phyloP scores from a whole-genome alignment of 2,888 invertebrate species.

The Auanema freiburgensis region DNA sequence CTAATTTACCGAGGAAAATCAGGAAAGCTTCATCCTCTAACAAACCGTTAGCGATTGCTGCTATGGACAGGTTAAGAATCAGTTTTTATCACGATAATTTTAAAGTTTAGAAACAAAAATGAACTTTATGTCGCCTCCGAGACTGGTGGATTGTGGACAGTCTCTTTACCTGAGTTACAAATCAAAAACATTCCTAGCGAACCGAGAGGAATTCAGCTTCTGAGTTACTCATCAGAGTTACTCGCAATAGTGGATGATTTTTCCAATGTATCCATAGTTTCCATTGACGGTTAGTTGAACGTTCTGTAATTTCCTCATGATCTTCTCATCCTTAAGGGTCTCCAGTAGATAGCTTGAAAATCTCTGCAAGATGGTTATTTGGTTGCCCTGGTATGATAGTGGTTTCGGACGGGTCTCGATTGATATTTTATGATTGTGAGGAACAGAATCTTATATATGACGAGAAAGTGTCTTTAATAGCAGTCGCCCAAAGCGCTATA shows the following conservation, averaged over 20 bases:
- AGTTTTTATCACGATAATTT: too few species aligned
- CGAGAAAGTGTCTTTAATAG: not conserved
- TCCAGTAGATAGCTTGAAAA: not conserved
- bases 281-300: constrained; percentile 7
- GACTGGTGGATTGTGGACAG: constrained; percentile 28
- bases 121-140: constrained; percentile 25
- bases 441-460: not conserved
- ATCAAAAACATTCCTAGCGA: constrained; percentile 15
- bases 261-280: constrained; percentile 16
- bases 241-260: constrained; percentile 22
- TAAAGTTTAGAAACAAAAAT: too few species aligned
- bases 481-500: not conserved
- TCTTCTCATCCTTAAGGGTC: not conserved
- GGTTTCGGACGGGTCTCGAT: not conserved
- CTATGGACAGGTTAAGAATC: too few species aligned
- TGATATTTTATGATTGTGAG: not conserved
- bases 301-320: not conserved
- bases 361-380: constrained; percentile 1
- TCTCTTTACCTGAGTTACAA: constrained; percentile 20
- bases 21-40: too few species aligned
- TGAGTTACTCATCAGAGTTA: constrained; percentile 1
- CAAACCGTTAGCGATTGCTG: too few species aligned
- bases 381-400: not conserved
- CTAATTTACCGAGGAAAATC: too few species aligned
- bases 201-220: not conserved